These are phyloP conservation scores for Parthenolecanium corni DNA, from an alignment of 2,888 invertebrate species.

Conservation along the genomic window DNA sequence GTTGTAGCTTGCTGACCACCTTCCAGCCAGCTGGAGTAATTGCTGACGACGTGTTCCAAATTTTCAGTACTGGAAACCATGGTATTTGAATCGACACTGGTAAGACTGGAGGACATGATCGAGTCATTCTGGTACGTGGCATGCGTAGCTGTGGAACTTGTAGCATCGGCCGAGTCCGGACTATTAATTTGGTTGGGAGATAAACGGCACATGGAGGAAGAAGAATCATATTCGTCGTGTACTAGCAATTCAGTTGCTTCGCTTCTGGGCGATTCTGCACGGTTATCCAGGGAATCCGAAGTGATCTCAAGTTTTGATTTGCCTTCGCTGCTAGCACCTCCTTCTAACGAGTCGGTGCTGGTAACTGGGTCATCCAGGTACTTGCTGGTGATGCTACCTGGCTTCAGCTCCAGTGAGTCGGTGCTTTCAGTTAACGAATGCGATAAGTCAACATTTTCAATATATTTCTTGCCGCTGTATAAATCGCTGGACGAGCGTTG, in stretches of 20 bases:
- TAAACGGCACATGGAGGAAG: background rate
- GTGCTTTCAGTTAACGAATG: constrained; percentile 41
- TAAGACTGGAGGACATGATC: constrained; percentile 73
- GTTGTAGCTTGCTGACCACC: constrained; percentile 40
- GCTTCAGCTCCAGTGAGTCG: constrained; percentile 55
- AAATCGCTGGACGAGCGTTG: constrained; percentile 8
- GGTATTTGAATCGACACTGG: constrained; percentile 71
- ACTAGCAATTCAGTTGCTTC: background rate
- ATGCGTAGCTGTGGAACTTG: constrained; percentile 67
- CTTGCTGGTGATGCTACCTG: constrained; percentile 31
- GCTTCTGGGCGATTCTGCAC: constrained; percentile 2
- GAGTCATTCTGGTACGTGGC: constrained; percentile 77
- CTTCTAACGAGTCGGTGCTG: constrained; percentile 43
- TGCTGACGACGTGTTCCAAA: constrained; percentile 44
- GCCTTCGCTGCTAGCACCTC: constrained; percentile 36
- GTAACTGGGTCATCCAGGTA: constrained; percentile 35
- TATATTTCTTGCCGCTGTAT: constrained; percentile 27
- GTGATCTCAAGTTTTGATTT: background rate
- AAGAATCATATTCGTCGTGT: background rate
- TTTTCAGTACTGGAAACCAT: constrained; percentile 68
- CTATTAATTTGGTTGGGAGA: constrained; percentile 43
- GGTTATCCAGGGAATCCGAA: constrained; percentile 1
- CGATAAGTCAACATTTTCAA: constrained; percentile 18
- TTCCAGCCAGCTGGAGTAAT: constrained; percentile 42
- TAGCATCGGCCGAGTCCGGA: constrained; percentile 61